Evolutionary conservation across 2,113 vertebrate species (phyloP).

Genomic region (Hippocampus guttulatus): DNA sequence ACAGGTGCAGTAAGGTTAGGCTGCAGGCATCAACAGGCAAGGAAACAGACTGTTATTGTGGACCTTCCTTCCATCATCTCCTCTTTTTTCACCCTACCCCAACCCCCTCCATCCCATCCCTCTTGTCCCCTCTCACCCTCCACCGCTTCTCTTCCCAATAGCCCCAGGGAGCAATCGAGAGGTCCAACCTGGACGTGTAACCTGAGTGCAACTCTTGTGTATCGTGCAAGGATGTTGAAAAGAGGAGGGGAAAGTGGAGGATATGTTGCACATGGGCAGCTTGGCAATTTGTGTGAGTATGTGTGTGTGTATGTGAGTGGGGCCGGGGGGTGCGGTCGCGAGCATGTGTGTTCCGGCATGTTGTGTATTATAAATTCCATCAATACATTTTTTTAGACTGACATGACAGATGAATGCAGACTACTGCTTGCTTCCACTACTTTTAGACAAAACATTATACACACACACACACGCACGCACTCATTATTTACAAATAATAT

Average conservation of each 20-base stretch:
- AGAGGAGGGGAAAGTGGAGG: conserved; percentile 47
- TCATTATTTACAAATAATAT: background rate
- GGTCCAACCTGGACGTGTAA: conserved; percentile 66
- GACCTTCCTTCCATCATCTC: conserved; percentile 58
- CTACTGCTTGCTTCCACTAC: background rate
- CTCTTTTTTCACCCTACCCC: conserved; percentile 13
- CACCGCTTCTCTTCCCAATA: conserved; percentile 35
- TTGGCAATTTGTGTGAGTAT: conserved; percentile 12
- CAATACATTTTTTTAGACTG: conserved; percentile 23
- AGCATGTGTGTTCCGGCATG: background rate
- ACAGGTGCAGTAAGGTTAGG: conserved; percentile 76
- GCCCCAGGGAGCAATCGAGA: conserved; percentile 69
- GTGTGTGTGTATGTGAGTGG: conserved; percentile 10
- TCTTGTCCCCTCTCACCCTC: background rate
- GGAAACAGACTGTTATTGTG: conserved; percentile 72
- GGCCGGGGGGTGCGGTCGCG: too few relatives aligned
- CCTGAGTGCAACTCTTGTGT: conserved; percentile 54
- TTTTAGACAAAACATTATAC: background rate
- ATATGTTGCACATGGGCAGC: conserved; percentile 40
- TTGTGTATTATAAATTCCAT: conserved; percentile 37
- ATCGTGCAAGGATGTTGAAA: conserved; percentile 63
- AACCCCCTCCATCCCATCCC: background rate
- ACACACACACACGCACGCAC: too few relatives aligned
- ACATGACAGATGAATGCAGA: conserved; percentile 34
- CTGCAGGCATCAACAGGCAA: conserved; percentile 64